A percentile compares a stretch with the other conserved stretches of the same genome.
These are phyloP conservation scores for Lordiphosa clarofinis DNA, from an alignment of 1,140 invertebrate genomes.

Conservation along the genomic window DNA sequence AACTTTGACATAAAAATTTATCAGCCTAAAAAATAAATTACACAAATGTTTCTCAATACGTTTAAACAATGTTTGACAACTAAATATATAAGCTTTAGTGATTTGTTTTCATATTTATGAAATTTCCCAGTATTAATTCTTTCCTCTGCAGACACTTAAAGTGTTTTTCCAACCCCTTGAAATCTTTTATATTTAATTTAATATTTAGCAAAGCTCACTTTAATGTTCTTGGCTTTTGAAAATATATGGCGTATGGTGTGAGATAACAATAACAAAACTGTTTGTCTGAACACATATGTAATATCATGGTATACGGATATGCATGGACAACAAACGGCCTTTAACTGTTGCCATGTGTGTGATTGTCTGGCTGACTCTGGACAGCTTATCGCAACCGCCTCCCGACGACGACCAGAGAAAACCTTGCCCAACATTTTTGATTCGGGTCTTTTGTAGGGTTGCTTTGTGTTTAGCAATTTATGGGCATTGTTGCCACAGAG, in stretches of 20 bases:
- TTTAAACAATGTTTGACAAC: too few species aligned
- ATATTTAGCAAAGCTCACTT: too few species aligned
- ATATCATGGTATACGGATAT: slow-evolving; percentile 5
- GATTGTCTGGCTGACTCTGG: slow-evolving; percentile 15
- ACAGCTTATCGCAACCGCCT: slow-evolving; percentile 25
- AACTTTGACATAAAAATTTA: too few species aligned
- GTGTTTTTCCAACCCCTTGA: too few species aligned
- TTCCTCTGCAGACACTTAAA: too few species aligned
- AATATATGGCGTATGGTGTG: not conserved
- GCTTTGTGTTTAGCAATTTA: not conserved
- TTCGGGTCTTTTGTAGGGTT: not conserved
- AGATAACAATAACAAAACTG: slow-evolving; percentile 12
- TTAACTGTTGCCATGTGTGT: slow-evolving; percentile 14
- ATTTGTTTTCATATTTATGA: too few species aligned
- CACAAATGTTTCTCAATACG: too few species aligned
- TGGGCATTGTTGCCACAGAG: slow-evolving; percentile 3
- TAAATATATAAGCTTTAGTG: too few species aligned
- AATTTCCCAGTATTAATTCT: too few species aligned
- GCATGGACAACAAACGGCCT: slow-evolving; percentile 6
- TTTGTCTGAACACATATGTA: slow-evolving; percentile 5
- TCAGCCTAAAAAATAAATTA: too few species aligned
- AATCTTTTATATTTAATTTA: too few species aligned
- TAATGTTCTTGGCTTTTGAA: too few species aligned
- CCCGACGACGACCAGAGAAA: slow-evolving; percentile 20
- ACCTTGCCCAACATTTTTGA: slow-evolving; percentile 48